phyloP scores from a whole-genome alignment of 2,113 vertebrate genomes.

The Oenanthe oenanthe region DNA sequence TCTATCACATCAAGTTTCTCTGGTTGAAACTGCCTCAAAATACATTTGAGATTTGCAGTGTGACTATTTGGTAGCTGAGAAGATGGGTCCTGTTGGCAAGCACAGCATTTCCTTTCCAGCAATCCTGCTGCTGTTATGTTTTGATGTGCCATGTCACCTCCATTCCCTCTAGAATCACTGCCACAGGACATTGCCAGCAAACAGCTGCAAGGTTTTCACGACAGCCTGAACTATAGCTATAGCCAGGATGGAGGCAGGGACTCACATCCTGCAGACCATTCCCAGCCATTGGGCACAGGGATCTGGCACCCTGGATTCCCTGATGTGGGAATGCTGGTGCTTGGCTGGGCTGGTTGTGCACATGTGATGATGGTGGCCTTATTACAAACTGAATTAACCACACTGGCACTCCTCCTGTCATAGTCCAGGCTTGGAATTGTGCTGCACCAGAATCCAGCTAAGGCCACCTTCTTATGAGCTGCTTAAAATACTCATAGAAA shows the following conservation, averaged over 20 bases:
- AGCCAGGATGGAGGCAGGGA: neutral
- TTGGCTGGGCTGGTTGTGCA: neutral
- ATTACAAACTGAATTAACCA: neutral
- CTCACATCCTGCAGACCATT: fast-evolving
- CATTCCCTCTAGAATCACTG: neutral
- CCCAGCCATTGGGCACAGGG: neutral
- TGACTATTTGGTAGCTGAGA: neutral
- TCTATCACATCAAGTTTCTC: neutral
- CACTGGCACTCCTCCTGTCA: fast-evolving
- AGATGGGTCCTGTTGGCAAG: neutral
- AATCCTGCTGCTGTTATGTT: neutral
- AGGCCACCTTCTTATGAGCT: neutral
- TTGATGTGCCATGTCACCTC: neutral
- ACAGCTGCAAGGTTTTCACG: neutral
- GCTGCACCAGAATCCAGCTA: neutral
- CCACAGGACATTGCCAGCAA: neutral
- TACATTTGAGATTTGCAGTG: neutral
- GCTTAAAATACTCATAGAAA: neutral
- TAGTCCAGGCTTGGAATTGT: neutral
- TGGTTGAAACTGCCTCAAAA: neutral
- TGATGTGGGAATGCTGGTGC: neutral
- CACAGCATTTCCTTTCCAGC: neutral
- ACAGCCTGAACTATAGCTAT: neutral
- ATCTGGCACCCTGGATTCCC: neutral
- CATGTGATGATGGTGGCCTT: neutral